Percentiles rank a stretch among this genome's conserved stretches.
Evolutionary conservation across 2,888 invertebrate species (phyloP).

Genomic region (Cistogaster globosa): DNA sequence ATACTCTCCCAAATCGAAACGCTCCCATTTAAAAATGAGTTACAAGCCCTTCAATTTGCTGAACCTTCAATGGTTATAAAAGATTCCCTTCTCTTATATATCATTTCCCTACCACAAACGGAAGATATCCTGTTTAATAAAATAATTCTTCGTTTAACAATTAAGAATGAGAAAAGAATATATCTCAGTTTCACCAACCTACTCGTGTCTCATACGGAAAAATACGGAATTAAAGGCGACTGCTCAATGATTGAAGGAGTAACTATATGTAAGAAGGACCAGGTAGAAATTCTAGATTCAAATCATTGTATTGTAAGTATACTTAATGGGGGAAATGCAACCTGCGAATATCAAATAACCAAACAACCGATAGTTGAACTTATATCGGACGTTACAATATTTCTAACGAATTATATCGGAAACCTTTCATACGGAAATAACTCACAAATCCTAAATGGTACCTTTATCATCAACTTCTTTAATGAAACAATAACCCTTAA

Average conservation of each 20-base stretch:
- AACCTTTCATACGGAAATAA: neutral
- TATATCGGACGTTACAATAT: constrained; percentile 54
- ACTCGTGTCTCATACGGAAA: constrained; percentile 21
- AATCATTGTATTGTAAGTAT: constrained; percentile 34
- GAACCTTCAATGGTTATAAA: constrained; percentile 69
- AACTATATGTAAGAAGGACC: constrained; percentile 9
- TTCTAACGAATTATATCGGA: constrained; percentile 57
- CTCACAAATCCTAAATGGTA: constrained; percentile 1
- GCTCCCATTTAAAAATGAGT: constrained; percentile 66
- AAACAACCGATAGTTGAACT: constrained; percentile 59
- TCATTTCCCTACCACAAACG: constrained; percentile 56
- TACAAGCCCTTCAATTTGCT: constrained; percentile 67
- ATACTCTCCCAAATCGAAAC: constrained; percentile 68
- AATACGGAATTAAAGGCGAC: constrained; percentile 6
- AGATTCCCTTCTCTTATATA: too few relatives aligned
- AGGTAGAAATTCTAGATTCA: neutral
- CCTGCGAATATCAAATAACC: constrained; percentile 59
- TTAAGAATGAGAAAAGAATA: constrained; percentile 61
- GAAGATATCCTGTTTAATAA: constrained; percentile 65
- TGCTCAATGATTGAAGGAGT: constrained; percentile 29
- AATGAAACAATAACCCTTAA: neutral
- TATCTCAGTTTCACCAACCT: constrained; percentile 59
- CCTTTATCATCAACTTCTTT: constrained; percentile 9
- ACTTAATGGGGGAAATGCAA: constrained; percentile 56
- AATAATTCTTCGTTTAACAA: constrained; percentile 56